Evolutionary conservation across 2,888 invertebrate genomes (phyloP).

Genomic region (Melipona beecheii): DNA sequence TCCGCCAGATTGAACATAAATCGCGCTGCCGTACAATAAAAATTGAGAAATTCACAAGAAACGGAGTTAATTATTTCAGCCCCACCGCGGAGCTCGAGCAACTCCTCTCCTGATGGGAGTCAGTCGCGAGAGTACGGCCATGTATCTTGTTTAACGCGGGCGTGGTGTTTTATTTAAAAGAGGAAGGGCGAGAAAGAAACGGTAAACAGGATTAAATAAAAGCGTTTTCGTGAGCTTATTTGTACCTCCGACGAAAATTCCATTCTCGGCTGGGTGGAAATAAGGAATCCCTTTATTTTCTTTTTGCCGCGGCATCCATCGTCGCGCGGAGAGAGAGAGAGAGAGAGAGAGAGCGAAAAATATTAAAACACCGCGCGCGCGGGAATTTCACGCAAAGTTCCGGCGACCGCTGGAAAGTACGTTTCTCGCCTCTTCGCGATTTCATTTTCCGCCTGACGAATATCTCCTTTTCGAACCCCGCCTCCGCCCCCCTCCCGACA

Average conservation of each 20-base stretch:
- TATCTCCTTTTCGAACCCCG: constrained; percentile 5
- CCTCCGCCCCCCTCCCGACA: background rate
- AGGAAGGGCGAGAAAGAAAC: background rate
- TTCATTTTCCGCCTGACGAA: constrained; percentile 33
- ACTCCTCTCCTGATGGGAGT: background rate
- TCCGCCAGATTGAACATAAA: background rate
- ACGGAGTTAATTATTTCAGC: background rate
- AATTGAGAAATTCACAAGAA: background rate
- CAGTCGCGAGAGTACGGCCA: background rate
- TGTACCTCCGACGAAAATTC: constrained; percentile 31
- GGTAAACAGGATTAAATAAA: background rate
- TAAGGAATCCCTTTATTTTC: constrained; percentile 35
- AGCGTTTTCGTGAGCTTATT: constrained; percentile 8
- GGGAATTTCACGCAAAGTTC: background rate
- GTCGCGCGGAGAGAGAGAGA: background rate
- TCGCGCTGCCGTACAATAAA: background rate
- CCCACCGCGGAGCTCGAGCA: background rate
- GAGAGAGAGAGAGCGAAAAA: constrained; percentile 9
- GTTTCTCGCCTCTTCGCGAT: constrained; percentile 27
- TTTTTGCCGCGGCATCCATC: constrained; percentile 21
- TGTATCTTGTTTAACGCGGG: background rate
- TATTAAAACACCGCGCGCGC: constrained; percentile 41
- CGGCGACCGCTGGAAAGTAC: constrained; percentile 6
- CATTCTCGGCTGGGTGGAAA: background rate
- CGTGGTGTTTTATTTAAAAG: background rate